Percentiles rank a stretch among this genome's conserved stretches.
Evolutionary conservation across 2,113 vertebrate species (phyloP).

Genomic region (Heterocephalus glaber): DNA sequence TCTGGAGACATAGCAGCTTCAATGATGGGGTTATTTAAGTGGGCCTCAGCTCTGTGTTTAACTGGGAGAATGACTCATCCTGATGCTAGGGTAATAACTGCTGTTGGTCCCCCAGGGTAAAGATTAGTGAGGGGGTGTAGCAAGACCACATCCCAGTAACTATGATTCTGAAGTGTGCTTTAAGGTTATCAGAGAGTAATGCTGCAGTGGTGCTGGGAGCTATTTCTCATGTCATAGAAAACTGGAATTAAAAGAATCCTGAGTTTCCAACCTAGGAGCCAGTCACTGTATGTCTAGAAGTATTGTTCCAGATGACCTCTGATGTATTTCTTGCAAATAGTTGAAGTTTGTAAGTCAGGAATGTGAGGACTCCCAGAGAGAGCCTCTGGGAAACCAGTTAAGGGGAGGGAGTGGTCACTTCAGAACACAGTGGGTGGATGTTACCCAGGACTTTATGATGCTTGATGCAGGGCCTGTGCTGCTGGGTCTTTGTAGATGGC

Average conservation of each 20-base stretch:
- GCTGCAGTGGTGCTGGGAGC: not conserved
- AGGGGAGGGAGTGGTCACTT: not conserved
- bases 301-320: not conserved
- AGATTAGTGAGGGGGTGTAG: not conserved
- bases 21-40: not conserved
- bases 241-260: not conserved
- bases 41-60: not conserved
- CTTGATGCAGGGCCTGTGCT: not conserved
- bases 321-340: not conserved
- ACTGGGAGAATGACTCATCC: slow-evolving; percentile 1
- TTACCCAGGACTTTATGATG: not conserved
- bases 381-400: not conserved
- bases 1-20: not conserved
- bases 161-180: not conserved
- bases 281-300: not conserved
- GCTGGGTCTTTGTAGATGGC: not conserved
- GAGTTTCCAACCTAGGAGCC: not conserved
- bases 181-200: not conserved
- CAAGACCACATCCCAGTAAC: not conserved
- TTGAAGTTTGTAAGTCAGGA: not conserved
- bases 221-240: not conserved
- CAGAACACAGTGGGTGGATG: not conserved
- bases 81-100: slow-evolving; percentile 55
- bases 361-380: not conserved
- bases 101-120: not conserved